Percentiles rank a stretch among this genome's conserved stretches.
These are phyloP conservation scores for Merops nubicus DNA, from an alignment of 2,113 vertebrate genomes.

Conservation along the genomic window DNA sequence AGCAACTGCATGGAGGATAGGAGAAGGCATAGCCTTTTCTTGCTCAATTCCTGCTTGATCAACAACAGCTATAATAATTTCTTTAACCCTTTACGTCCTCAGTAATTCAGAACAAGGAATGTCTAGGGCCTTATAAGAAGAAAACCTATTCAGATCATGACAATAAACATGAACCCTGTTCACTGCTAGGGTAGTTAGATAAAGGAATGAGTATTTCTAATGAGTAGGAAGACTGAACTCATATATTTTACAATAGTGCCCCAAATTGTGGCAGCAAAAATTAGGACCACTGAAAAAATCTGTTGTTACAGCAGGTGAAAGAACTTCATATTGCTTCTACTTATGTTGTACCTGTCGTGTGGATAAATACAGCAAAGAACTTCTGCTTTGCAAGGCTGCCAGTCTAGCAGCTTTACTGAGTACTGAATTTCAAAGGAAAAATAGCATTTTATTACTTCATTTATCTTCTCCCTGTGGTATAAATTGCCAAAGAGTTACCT, in stretches of 20 bases:
- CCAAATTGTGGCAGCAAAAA: neutral
- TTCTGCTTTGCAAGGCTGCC: conserved; percentile 27
- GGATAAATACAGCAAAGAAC: conserved; percentile 28
- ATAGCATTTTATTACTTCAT: conserved; percentile 19
- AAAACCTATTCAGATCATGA: neutral
- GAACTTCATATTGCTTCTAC: neutral
- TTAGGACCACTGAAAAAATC: neutral
- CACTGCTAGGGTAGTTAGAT: neutral
- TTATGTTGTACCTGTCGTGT: neutral
- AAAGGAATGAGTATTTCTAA: neutral
- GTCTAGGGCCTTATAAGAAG: neutral
- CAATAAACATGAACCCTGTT: neutral
- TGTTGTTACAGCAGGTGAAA: neutral
- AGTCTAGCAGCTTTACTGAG: conserved; percentile 16
- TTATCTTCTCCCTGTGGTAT: conserved; percentile 28
- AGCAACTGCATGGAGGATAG: neutral
- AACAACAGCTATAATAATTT: neutral
- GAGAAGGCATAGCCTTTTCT: neutral
- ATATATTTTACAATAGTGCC: neutral
- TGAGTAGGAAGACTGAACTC: neutral
- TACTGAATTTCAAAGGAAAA: conserved; percentile 51
- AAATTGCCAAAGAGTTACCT: conserved; percentile 20
- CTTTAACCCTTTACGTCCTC: neutral
- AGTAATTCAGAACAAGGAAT: neutral
- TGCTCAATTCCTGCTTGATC: neutral